Evolutionary conservation across 1,140 invertebrate species (phyloP), one percentile per base, ranked within the genome.

Genomic region (honey bee (Apis mellifera)): DNA sequence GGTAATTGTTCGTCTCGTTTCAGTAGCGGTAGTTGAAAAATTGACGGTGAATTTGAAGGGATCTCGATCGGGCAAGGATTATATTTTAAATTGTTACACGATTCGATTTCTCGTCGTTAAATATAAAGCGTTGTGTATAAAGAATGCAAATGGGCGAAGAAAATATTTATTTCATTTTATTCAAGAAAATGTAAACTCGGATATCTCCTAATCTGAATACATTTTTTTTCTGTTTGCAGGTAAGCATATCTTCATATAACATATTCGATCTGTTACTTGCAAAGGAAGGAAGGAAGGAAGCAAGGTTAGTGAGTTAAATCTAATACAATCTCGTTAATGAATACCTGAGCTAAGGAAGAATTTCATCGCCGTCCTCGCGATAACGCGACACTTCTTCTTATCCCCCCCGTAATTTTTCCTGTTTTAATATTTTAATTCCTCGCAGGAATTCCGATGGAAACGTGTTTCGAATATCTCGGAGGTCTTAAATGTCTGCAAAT

Each of bases 191-290:
- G 5, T 68, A n/a, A 8, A 15, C 50, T 1, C 32, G 32, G 48
- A 21, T n/a, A n/a, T n/a, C n/a, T n/a, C n/a, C n/a, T n/a, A n/a
- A n/a, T n/a, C n/a, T n/a, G n/a, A n/a, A n/a, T n/a, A n/a, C n/a
- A n/a, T n/a, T n/a, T n/a, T n/a, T n/a, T n/a, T 85, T 90, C 81
- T 91, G 90, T 92, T n/a, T 92, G 42, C 89, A 91, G 91, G 91
- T 92, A 92, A 92, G 91, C 89, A 60, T 78, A 50, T 55, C 1
- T 15, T 3, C 2, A 1, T 42, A 42, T 42, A 42, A 32, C 32
- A 42, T 62, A 17, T n/a, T 19, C 13, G 19, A 59, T 26, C 13
- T 12, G 9, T 48, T 23, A 21, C 26, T 26, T 26, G 5, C 8
- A 1, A 2, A 12, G 50, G 8, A 1, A 19, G 19, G 54, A 19